Percentiles rank a stretch among this genome's conserved stretches.
Conservation (phyloP, 2,797 vertebrate genomes). For the Danio choprae region DNA sequence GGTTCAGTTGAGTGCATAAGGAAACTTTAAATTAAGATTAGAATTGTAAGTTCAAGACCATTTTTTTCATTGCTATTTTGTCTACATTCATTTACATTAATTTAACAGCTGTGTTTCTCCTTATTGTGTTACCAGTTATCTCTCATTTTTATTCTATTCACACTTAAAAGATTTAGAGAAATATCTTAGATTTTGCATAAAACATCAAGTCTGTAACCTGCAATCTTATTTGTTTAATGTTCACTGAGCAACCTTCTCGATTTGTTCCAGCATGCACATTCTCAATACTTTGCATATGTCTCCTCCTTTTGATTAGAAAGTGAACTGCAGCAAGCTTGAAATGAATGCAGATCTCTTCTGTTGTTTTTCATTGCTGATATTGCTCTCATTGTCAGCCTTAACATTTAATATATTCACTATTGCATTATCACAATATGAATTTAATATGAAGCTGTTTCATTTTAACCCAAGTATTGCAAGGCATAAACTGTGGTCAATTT, state of each 20-base stretch:
- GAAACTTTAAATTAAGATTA: not conserved
- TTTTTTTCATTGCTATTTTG: no score
- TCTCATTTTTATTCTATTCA: not conserved
- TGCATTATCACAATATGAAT: not conserved
- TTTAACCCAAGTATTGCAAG: not conserved
- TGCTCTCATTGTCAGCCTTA: not conserved
- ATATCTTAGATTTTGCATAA: not conserved
- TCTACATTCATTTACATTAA: not conserved
- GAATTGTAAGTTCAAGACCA: not conserved
- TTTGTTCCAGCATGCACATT: not conserved
- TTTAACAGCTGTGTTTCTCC: not conserved
- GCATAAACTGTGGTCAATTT: not conserved
- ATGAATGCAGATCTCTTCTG: not conserved
- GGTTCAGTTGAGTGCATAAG: not conserved
- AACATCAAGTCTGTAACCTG: not conserved
- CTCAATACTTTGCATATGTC: constrained; percentile 39
- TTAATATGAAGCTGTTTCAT: not conserved
- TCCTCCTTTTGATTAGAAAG: constrained; percentile 40
- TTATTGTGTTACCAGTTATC: not conserved
- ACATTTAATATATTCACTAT: not conserved
- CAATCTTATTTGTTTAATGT: not conserved
- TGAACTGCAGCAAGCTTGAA: constrained; percentile 3
- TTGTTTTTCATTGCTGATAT: not conserved
- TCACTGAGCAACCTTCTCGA: not conserved
- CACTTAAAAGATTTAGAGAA: not conserved